Evolutionary conservation across 2,888 invertebrate genomes (phyloP).

Genomic region (Sminthurinus aureus): DNA sequence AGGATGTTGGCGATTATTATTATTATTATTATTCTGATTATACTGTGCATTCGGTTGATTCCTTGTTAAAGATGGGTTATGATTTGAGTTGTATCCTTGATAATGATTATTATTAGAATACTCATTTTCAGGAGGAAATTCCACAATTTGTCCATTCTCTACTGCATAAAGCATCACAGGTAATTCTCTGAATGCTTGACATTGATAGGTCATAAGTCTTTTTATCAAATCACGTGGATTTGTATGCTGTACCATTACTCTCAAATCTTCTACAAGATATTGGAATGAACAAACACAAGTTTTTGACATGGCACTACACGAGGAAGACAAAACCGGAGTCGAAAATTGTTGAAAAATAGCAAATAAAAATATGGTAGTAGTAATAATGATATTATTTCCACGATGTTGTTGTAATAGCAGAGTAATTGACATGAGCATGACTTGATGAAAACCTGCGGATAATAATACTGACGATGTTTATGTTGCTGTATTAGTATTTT

Average conservation of each 20-base stretch:
- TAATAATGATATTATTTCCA: not conserved
- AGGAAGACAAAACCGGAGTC: not conserved
- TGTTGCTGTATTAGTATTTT: not conserved
- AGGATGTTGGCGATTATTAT: not conserved
- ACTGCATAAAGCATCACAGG: not conserved
- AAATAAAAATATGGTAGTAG: too few relatives aligned
- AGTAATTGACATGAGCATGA: slow-evolving; percentile 9
- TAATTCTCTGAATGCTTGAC: slow-evolving; percentile 7
- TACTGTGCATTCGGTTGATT: not conserved
- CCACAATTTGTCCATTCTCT: too few relatives aligned
- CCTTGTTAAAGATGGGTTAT: not conserved
- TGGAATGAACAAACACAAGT: slow-evolving; percentile 17
- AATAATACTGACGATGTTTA: not conserved
- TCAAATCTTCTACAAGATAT: not conserved
- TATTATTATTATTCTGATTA: not conserved
- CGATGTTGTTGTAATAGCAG: not conserved
- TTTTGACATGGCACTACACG: not conserved
- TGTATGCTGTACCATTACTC: not conserved
- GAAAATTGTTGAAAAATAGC: too few relatives aligned
- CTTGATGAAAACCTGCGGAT: not conserved
- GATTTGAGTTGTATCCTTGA: not conserved
- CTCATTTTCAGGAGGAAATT: too few relatives aligned
- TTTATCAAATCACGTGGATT: not conserved
- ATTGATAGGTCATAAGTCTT: not conserved
- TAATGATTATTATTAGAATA: too few relatives aligned